A percentile compares a stretch with the other conserved stretches of the same genome.
Evolutionary conservation across 2,797 vertebrate genomes (phyloP).

Genomic region (Darevskia nairensis): DNA sequence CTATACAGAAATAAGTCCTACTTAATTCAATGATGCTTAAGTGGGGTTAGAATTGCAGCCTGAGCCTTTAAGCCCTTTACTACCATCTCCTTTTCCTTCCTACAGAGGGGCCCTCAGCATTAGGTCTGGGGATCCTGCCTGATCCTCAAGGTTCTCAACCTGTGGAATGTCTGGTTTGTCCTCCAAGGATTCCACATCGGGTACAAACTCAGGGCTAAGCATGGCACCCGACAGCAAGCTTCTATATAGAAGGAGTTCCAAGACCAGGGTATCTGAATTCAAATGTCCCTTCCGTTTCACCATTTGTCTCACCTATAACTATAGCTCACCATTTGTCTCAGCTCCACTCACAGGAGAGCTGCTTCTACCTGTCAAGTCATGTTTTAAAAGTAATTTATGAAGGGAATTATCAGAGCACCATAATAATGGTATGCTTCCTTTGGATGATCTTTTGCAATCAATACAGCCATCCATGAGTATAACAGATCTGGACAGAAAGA

Average conservation of each 20-base stretch:
- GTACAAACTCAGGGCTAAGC: no score
- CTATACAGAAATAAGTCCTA: no score
- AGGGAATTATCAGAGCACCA: background rate
- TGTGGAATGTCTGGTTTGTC: no score
- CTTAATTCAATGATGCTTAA: no score
- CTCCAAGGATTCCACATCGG: no score
- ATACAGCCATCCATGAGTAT: slow-evolving; percentile 44
- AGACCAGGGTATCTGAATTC: background rate
- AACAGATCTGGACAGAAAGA: slow-evolving; percentile 27
- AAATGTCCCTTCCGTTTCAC: background rate
- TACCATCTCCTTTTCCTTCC: no score
- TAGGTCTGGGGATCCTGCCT: no score
- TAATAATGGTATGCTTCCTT: slow-evolving; percentile 33
- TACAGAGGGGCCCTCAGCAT: no score
- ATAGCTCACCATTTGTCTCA: background rate
- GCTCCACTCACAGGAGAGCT: background rate
- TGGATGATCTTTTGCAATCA: slow-evolving; percentile 42
- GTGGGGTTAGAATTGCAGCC: no score
- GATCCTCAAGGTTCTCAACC: no score
- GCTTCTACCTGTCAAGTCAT: background rate
- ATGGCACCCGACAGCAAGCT: background rate
- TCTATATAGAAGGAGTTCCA: background rate
- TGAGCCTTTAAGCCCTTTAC: no score
- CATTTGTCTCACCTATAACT: background rate
- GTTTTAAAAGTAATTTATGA: slow-evolving; percentile 2